phyloP scores from a whole-genome alignment of 2,888 invertebrate species.

The Keiferia lycopersicella region DNA sequence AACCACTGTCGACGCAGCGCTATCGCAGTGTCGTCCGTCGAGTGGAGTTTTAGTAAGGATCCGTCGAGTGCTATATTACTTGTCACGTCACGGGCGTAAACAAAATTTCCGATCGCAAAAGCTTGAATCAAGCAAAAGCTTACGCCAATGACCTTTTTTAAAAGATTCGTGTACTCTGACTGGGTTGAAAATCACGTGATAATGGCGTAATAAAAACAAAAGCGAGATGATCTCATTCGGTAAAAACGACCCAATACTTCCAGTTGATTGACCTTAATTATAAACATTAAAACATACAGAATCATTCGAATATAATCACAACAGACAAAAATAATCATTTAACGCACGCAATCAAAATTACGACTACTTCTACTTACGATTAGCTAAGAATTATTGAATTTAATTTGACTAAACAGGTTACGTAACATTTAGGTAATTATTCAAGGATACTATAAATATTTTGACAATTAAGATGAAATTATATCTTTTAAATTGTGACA shows the following conservation, averaged over 20 bases:
- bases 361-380: background rate
- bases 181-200: background rate
- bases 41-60: no score
- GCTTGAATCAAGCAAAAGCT: no score
- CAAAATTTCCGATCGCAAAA: no score
- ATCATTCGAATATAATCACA: constrained; percentile 9
- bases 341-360: constrained; percentile 5
- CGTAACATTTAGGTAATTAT: background rate
- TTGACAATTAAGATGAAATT: background rate
- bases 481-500: background rate
- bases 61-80: no score
- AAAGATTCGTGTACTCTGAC: no score
- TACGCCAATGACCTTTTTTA: no score
- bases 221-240: constrained; percentile 3
- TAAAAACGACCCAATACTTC: background rate
- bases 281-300: background rate
- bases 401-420: constrained; percentile 3
- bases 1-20: no score
- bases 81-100: no score
- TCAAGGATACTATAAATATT: background rate
- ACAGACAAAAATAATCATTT: background rate
- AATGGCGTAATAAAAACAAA: background rate
- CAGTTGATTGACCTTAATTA: constrained; percentile 15
- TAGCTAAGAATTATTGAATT: background rate
- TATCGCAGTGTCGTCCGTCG: no score